phyloP scores from a whole-genome alignment of 37 sponge, comb jelly and placozoan species.

The Ephydatia muelleri region DNA sequence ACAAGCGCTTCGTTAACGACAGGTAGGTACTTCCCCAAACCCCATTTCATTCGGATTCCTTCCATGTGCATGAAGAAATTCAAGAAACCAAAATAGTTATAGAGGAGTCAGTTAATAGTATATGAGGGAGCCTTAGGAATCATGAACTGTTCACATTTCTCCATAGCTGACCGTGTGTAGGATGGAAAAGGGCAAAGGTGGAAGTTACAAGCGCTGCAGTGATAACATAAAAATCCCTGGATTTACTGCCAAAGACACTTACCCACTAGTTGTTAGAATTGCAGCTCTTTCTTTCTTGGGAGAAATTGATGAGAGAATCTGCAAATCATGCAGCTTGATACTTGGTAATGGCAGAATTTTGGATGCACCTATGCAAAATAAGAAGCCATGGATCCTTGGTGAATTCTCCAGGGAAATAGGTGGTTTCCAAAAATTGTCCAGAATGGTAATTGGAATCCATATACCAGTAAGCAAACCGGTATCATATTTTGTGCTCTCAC shows the following conservation, averaged over 20 bases:
- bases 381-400: not conserved
- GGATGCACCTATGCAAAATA: not conserved
- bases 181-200: not conserved
- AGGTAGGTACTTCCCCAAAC: no score
- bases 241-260: not conserved
- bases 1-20: no score
- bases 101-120: no score
- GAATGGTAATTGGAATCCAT: not conserved
- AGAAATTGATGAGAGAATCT: not conserved
- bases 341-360: not conserved
- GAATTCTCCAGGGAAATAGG: not conserved
- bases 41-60: no score
- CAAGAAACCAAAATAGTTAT: no score
- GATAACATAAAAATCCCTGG: not conserved
- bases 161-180: not conserved
- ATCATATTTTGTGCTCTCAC: not conserved
- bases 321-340: not conserved
- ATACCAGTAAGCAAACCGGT: not conserved
- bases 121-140: not conserved
- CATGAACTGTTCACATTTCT: not conserved
- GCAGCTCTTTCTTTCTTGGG: not conserved
- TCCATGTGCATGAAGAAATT: no score
- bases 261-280: not conserved
- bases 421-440: not conserved
- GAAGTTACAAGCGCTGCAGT: not conserved